Evolutionary conservation across 2,797 vertebrate genomes (phyloP), one percentile per base, ranked within the genome.

Genomic region (Zalophus californianus): DNA sequence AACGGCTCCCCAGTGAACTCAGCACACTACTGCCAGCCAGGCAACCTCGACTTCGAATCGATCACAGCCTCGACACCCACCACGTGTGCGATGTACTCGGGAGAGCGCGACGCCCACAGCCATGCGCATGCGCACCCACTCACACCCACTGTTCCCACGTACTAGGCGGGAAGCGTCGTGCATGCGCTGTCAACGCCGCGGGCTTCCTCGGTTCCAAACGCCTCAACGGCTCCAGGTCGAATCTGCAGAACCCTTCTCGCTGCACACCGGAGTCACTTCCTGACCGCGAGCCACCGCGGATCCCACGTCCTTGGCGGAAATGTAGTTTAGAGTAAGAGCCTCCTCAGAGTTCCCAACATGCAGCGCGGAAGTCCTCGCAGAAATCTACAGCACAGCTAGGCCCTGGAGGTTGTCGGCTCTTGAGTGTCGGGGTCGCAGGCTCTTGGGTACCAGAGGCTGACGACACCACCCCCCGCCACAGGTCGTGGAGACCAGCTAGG

Each of bases 351-450:
- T 73, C 68, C 68, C 23, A 13, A 20, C 52, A n/a, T 10, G 52
- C 52, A 73, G 9, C 14, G 38, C 62, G 3, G 62, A 13, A 2
- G 84, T 48, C 20, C 86, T 8, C 1, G 8, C 12, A 23, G 52
- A 73, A 73, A 23, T 52, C 7, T 3, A 16, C 54, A 15, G 27
- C 66, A 15, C 35, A 1, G 12, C 41, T 38, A 15, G 27, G 12
- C 27, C 2, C 18, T 11, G 29, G 29, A 16, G 8, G 6, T 0
- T 16, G 54, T 32, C 1, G 1, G 29, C 20, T 35, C 41, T 32
- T 15, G 68, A 18, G 16, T 27, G n/a, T 41, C 1, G 1, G 20
- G 25, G 25, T 5, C 25, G 5, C 50, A 15, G 85, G 35, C 68
- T 88, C 86, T 10, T 44, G 41, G 41, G 18, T 27, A 44, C 54